phyloP scores from a whole-genome alignment of 2,888 invertebrate genomes.

The Lamproptera curius region DNA sequence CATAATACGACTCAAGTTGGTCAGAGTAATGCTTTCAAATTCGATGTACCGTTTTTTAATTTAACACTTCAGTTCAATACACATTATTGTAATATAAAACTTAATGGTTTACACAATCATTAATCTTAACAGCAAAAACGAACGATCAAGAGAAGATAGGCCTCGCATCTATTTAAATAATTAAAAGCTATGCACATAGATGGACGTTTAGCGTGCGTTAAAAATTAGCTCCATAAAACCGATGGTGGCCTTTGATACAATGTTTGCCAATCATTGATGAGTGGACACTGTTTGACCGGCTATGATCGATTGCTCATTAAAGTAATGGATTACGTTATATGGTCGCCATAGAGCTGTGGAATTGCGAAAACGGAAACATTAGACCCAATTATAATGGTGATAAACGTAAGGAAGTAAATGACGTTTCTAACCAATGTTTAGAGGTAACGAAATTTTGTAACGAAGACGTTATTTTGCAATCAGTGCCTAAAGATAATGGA shows the following conservation, averaged over 20 bases:
- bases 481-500: too few relatives aligned
- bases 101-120: too few relatives aligned
- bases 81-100: too few relatives aligned
- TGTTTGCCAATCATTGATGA: constrained; percentile 21
- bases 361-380: background rate
- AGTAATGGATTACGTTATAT: constrained; percentile 31
- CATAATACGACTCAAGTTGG: too few relatives aligned
- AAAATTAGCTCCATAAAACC: constrained; percentile 4
- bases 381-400: background rate
- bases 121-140: too few relatives aligned
- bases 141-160: background rate
- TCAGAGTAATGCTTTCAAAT: too few relatives aligned
- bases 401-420: too few relatives aligned
- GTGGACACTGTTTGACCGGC: constrained; percentile 35
- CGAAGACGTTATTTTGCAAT: too few relatives aligned
- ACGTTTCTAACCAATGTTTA: too few relatives aligned
- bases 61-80: too few relatives aligned
- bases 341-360: background rate
- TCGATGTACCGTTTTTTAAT: too few relatives aligned
- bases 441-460: too few relatives aligned
- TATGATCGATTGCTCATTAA: constrained; percentile 62
- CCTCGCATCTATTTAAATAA: background rate
- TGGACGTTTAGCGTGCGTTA: constrained; percentile 5
- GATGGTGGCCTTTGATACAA: constrained; percentile 1
- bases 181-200: background rate